Evolutionary conservation across 2,113 vertebrate species (phyloP), one percentile per base, ranked within the genome.

Genomic region (Capreolus pygargus): DNA sequence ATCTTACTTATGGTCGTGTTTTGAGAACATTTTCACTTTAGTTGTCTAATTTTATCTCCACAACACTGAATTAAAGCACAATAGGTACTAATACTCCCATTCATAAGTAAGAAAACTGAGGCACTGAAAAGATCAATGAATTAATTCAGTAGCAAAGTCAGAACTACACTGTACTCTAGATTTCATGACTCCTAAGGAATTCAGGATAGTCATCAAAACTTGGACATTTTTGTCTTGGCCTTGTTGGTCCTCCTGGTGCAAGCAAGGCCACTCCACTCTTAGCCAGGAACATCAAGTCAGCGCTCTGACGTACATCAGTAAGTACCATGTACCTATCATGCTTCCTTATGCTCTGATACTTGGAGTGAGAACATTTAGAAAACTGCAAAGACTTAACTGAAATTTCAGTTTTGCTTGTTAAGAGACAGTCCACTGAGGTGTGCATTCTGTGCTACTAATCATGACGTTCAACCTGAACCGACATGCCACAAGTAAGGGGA

Each of bases 361-460:
- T 82, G 54, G 74, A 97, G 86, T n/a, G 89, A 95, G 91, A 87
- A 97, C 58, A 43, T 85, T 97, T 28, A 81, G 64, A 95, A 98
- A 98, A 96, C 96, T 4, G n/a, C 27, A 85, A 76, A 86, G 88
- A 97, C 95, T 74, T 89, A 6, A 87, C 52, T 94, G 67, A 86
- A 89, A 95, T 96, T 96, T 97, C 87, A 95, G 16, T 97, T 98
- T 98, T 94, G 1, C 4, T 19, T 67, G 43, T 95, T 83, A 97
- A 39, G 82, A 98, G 60, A 60, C 74, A 16, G 45, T 91, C 89
- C 10, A 25, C 14, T 55, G 88, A 95, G 91, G 64, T 97, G 54
- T 82, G 43, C 55, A 1, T 94, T 93, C 74, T 95, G 1, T 23
- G 84, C 89, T 96, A 55, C 92, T 95, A 70, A 1, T 57, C 96